Base-by-base conservation (phyloP, 2,113 vertebrate genomes). In the Phyllostomus discolor region DNA sequence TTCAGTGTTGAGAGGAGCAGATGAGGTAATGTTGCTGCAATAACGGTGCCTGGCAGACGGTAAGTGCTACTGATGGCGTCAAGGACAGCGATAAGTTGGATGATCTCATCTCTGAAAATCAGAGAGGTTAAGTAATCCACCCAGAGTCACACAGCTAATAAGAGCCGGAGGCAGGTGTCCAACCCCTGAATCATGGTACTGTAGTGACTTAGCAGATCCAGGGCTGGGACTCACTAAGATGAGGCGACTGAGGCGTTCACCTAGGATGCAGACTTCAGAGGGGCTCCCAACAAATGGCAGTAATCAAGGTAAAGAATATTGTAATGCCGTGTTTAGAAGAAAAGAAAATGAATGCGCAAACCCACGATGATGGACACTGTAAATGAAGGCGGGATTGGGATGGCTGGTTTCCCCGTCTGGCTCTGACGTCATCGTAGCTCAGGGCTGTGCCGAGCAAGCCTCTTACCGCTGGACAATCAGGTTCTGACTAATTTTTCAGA, bases 101-200 rank as follows among this genome's bases (percentile, higher is more conserved):
- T 83, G 88, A 41, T 26, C 7, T 90, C 70, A 20, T 80, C 48
- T 93, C 41, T 70, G 80, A 84, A 46, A 72, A 87, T 70, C 76
- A 67, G 93, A 87, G 88, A 84, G 38, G 81, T 80, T 52, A 24
- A 85, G 75, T 80, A 38, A 90, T 69, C 46, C 22, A 4, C 43
- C 91, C 2, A 35, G 70, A 3, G 5, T 33, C 54, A 57, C 90
- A 66, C 19, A 90, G 95, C 72, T 90, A 24, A 5, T 14, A 28
- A 48, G 59, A 93, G 35, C 59, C 16, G 15, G 28, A 17, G 9
- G 22, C 75, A 38, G 69, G 14, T 75, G 20, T 48, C 16, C 5
- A 48, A 12, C 50, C 19, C n/a, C 46, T 73, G 24, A 26, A 73
- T 69, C 33, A 2, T 4, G 41, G 72, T 4, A 6, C 41, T 33